These are phyloP conservation scores for Squalus acanthias DNA, from an alignment of 2,797 vertebrate genomes.

Conservation along the genomic window DNA sequence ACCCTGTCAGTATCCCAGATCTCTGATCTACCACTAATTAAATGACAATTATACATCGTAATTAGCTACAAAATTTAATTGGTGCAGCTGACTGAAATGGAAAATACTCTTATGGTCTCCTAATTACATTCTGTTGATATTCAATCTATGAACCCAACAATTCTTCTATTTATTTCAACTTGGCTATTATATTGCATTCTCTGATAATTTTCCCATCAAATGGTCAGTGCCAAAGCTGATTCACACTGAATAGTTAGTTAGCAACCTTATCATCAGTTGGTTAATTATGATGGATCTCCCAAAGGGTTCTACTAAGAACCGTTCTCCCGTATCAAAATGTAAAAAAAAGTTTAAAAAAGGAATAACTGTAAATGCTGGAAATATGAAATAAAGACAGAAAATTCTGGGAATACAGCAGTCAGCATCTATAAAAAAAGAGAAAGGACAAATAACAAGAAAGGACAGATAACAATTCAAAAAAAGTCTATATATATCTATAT, in stretches of 20 bases:
- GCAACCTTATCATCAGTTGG: not conserved
- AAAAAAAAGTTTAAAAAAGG: not conserved
- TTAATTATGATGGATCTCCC: not conserved
- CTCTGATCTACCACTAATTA: constrained; percentile 10
- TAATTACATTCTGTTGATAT: not conserved
- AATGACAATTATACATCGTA: not conserved
- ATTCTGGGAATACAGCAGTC: not conserved
- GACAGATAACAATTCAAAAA: no score
- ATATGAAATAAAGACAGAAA: not conserved
- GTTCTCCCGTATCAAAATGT: not conserved
- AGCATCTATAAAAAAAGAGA: not conserved
- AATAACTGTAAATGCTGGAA: not conserved
- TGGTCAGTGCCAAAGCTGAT: not conserved
- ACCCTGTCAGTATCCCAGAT: not conserved
- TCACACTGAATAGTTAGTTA: not conserved
- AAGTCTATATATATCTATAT: no score
- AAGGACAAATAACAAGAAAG: not conserved
- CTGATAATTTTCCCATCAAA: not conserved
- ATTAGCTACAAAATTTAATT: not conserved
- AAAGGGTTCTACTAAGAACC: not conserved
- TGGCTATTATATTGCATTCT: not conserved
- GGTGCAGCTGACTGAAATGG: not conserved
- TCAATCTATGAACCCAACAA: not conserved
- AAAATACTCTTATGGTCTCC: not conserved
- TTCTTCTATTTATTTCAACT: constrained; percentile 6